Conservation (phyloP, 2,888 invertebrate genomes). For the Pachliopta kotzebuea region DNA sequence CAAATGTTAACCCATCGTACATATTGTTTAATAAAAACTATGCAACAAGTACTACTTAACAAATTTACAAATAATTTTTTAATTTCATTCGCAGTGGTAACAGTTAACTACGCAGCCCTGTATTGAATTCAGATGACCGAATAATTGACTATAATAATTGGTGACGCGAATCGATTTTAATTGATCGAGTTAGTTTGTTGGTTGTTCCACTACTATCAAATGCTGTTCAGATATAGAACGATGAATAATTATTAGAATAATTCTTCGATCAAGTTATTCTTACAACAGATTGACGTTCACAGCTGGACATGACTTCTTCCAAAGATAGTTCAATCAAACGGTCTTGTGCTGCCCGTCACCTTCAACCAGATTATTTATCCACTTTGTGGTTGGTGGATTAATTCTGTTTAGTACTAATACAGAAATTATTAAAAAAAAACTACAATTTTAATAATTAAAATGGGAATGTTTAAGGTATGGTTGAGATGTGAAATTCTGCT, state of each 20-base stretch:
- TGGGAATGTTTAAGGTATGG: background rate
- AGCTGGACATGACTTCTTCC: no score
- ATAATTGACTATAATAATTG: constrained; percentile 36
- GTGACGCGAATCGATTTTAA: constrained; percentile 39
- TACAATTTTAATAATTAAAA: background rate
- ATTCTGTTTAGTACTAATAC: background rate
- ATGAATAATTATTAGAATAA: background rate
- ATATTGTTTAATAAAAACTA: no score
- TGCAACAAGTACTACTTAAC: no score
- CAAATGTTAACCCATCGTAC: no score
- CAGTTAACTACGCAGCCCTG: constrained; percentile 7
- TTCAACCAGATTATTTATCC: no score
- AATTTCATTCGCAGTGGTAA: background rate
- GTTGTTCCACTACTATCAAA: constrained; percentile 15
- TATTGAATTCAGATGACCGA: constrained; percentile 21
- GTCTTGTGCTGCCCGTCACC: no score
- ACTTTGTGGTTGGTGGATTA: background rate
- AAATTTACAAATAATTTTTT: background rate
- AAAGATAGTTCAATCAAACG: no score
- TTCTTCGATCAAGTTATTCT: background rate
- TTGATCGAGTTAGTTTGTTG: constrained; percentile 34
- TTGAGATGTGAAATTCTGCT: background rate
- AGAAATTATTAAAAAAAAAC: background rate
- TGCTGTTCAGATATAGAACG: constrained; percentile 7
- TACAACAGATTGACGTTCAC: no score